These are phyloP conservation scores for Uloborus plumipes DNA, from an alignment of 2,888 invertebrate genomes.

Conservation along the genomic window DNA sequence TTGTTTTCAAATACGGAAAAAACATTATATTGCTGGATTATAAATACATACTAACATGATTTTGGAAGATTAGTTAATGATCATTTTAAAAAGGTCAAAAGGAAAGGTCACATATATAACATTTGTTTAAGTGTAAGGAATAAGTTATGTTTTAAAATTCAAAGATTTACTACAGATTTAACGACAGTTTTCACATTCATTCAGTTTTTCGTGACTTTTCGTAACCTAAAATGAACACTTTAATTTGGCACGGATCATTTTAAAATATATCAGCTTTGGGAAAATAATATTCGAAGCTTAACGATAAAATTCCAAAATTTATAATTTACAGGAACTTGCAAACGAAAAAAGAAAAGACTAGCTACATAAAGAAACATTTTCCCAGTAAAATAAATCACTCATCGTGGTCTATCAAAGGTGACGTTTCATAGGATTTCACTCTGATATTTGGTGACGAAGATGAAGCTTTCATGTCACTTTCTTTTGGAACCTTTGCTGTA, in stretches of 20 bases:
- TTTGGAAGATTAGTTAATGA: too few relatives aligned
- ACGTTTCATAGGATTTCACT: slow-evolving; percentile 41
- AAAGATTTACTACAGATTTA: too few relatives aligned
- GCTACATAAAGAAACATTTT: slow-evolving; percentile 16
- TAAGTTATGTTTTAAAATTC: too few relatives aligned
- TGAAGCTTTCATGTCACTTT: slow-evolving; percentile 30
- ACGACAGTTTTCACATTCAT: neutral
- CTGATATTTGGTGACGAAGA: slow-evolving; percentile 53
- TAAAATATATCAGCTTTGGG: neutral
- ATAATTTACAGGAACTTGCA: slow-evolving; percentile 11
- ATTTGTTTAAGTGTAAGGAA: too few relatives aligned
- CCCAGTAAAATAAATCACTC: slow-evolving; percentile 21
- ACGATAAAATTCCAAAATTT: neutral
- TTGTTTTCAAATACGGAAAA: too few relatives aligned
- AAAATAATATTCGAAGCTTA: neutral
- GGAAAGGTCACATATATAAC: too few relatives aligned
- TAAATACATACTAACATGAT: too few relatives aligned
- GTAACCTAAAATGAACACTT: neutral
- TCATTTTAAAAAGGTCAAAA: too few relatives aligned
- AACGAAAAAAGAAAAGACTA: neutral
- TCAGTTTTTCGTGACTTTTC: neutral
- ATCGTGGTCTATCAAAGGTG: slow-evolving; percentile 42
- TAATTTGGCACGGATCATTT: neutral
- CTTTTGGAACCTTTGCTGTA: neutral
- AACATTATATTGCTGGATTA: too few relatives aligned